Percentiles rank a stretch among this genome's conserved stretches.
These are phyloP conservation scores for Cyclargus thomasi DNA, from an alignment of 1,140 invertebrate species.

Conservation along the genomic window DNA sequence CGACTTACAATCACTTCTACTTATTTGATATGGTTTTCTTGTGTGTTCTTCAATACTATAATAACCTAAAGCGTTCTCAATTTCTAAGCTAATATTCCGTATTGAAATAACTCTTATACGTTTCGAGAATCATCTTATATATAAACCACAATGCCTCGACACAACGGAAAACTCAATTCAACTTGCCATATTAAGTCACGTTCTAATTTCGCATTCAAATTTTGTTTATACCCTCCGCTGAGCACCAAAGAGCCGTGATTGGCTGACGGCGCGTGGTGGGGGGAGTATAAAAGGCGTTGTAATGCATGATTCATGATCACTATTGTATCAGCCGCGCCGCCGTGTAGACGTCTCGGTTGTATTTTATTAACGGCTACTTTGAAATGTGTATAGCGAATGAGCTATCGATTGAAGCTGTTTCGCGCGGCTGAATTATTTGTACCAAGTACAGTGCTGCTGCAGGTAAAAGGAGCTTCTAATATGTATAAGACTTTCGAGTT, in stretches of 20 bases:
- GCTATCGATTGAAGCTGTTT: constrained; percentile 36
- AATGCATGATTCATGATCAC: constrained; percentile 61
- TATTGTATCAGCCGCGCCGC: constrained; percentile 41
- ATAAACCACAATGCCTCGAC: too few relatives aligned
- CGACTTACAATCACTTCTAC: too few relatives aligned
- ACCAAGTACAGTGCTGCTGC: neutral
- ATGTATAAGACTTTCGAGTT: neutral
- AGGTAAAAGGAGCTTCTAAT: neutral
- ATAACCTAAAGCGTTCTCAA: too few relatives aligned
- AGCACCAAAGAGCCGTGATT: constrained; percentile 39
- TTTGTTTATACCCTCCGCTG: constrained; percentile 27
- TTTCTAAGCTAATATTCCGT: too few relatives aligned
- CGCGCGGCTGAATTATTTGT: constrained; percentile 38
- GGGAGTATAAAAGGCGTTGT: constrained; percentile 37
- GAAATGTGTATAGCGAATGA: constrained; percentile 46
- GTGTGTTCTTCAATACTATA: too few relatives aligned
- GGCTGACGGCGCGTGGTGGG: constrained; percentile 34
- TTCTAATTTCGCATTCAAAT: constrained; percentile 35
- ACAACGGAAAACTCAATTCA: neutral
- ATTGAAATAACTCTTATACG: too few relatives aligned
- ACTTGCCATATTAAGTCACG: constrained; percentile 9
- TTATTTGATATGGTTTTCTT: too few relatives aligned
- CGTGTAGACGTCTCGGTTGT: constrained; percentile 28
- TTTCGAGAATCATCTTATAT: too few relatives aligned
- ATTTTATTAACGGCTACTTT: constrained; percentile 27